These are phyloP conservation scores for Spilogale gracilis DNA, from an alignment of 2,113 vertebrate species.

Conservation along the genomic window DNA sequence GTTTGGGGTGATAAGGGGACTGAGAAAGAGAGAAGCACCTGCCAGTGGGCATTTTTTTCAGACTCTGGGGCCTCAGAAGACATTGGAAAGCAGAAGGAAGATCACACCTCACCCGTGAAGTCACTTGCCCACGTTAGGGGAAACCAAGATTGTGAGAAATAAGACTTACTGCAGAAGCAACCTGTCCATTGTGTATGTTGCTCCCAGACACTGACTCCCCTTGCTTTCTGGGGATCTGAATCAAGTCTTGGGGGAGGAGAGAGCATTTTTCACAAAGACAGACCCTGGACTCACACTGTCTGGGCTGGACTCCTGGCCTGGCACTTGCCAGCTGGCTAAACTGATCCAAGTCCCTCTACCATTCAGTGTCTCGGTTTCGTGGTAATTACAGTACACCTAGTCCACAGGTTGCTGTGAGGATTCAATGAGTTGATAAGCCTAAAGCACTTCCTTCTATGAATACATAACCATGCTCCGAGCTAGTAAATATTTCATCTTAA, in stretches of 20 bases:
- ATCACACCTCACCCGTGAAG: not conserved
- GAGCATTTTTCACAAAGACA: not conserved
- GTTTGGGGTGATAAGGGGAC: not conserved
- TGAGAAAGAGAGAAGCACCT: not conserved
- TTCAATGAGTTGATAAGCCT: not conserved
- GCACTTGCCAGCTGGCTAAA: not conserved
- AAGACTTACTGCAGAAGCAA: not conserved
- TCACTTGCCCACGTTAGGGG: not conserved
- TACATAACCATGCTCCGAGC: not conserved
- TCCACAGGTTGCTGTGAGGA: not conserved
- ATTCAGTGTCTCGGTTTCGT: not conserved
- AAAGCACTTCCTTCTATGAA: not conserved
- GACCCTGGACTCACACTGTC: not conserved
- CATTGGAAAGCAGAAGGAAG: constrained; percentile 11
- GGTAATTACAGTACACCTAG: not conserved
- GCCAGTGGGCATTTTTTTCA: not conserved
- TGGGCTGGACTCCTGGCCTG: not conserved
- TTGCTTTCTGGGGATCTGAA: constrained; percentile 14
- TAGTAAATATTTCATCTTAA: constrained; percentile 37
- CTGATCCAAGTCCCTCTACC: not conserved
- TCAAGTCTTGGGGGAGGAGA: not conserved
- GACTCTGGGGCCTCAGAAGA: not conserved
- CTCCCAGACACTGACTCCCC: not conserved
- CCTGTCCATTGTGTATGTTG: not conserved
- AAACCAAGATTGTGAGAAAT: not conserved